Evolutionary conservation across 2,888 invertebrate genomes (phyloP), one percentile per base, ranked within the genome.

Genomic region (Nephrotoma flavescens): DNA sequence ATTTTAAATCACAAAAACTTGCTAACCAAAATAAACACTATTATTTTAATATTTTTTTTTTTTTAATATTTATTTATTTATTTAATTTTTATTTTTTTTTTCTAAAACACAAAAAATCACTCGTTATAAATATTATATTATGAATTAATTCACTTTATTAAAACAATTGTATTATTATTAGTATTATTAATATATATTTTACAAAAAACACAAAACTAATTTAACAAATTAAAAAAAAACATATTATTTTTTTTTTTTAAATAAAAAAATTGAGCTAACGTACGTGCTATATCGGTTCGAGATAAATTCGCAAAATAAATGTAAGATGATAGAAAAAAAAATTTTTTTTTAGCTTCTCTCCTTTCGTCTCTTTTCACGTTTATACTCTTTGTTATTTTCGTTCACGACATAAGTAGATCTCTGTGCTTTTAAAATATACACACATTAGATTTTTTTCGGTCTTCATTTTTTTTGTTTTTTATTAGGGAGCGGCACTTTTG

Each of bases 401-500:
- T 71, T 7, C 31, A 71, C 19, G 71, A 71, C 31, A 71, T 9
- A 71, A 31, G 11, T 71, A 71, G 6, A 19, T 19, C 71, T 52
- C 52, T n/a, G 52, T 52, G 52, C 52, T 52, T 52, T 15, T 52
- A 15, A 15, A 45, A 45, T 15, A n/a, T 52, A 52, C 15, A 52
- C 15, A 52, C 15, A 52, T 15, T 52, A 4, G 44, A 44, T 57
- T 83, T 83, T 83, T 83, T 83, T 41, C 41, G 83, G 83, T 83
- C 5, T 71, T 71, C 9, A 71, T 71, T 9, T 71, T 71, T 71
- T 19, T 71, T 71, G 19, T 71, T 71, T 42, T 84, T 84, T 84
- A 84, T 84, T 84, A 84, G 84, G 84, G 84, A 84, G 84, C 84
- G 84, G 84, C 84, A 42, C 84, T 84, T 71, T 84, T 42, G 84